Evolutionary conservation across 2,113 vertebrate genomes (phyloP).

Genomic region (Emydura subglobosa): DNA sequence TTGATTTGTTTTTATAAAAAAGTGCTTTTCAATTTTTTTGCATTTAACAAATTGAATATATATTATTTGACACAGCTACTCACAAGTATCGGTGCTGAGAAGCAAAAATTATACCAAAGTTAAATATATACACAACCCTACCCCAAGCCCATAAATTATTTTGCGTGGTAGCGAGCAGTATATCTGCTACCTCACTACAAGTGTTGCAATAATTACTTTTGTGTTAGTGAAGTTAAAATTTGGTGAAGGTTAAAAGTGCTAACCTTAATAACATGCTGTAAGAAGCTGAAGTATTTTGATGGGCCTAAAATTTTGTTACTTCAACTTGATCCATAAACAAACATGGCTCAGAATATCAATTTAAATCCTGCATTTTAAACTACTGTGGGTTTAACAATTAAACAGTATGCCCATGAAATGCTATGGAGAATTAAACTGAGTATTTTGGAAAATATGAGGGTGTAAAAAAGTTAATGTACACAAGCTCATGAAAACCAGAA

Average conservation of each 20-base stretch:
- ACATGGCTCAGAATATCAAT: slow-evolving; percentile 64
- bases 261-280: slow-evolving; percentile 57
- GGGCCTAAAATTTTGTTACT: slow-evolving; percentile 59
- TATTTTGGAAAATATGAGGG: background rate
- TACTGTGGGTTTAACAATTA: background rate
- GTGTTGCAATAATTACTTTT: slow-evolving; percentile 2
- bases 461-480: background rate
- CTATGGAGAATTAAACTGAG: background rate
- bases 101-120: background rate
- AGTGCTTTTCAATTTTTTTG: background rate
- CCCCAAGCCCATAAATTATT: background rate
- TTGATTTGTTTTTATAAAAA: background rate
- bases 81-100: background rate
- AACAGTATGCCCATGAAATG: background rate
- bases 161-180: background rate
- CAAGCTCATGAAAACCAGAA: background rate
- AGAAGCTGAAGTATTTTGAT: slow-evolving; percentile 63
- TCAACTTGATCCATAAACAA: slow-evolving; percentile 50
- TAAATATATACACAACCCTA: background rate
- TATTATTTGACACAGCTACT: background rate
- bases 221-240: slow-evolving; percentile 55
- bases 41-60: background rate
- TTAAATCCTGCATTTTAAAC: background rate
- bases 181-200: background rate
- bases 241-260: slow-evolving; percentile 60